Conservation (phyloP, 2,797 vertebrate species). For the Cheirogaleus major region DNA sequence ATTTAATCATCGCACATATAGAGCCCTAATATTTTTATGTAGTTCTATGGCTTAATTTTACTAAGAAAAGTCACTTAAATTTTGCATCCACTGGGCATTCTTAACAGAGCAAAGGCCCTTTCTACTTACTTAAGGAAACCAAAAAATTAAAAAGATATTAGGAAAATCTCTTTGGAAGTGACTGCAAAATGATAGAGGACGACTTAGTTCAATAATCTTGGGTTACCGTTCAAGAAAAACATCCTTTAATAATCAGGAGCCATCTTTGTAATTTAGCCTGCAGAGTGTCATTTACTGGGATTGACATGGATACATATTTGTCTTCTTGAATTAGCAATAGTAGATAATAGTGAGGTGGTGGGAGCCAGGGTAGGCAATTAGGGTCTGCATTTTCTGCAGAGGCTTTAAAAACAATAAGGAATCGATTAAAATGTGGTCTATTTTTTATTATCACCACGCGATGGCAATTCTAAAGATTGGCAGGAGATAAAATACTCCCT, state of each 20-base stretch:
- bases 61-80: not conserved
- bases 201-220: not conserved
- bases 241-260: not conserved
- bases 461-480: not conserved
- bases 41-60: not conserved
- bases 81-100: not conserved
- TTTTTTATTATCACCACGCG: not conserved
- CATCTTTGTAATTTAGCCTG: not conserved
- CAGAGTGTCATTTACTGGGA: not conserved
- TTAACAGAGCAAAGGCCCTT: not conserved
- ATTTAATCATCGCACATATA: not conserved
- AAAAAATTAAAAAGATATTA: not conserved
- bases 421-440: not conserved
- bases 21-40: not conserved
- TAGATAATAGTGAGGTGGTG: not conserved
- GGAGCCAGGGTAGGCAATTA: too few species aligned
- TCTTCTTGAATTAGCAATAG: not conserved
- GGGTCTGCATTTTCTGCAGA: not conserved
- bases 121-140: not conserved
- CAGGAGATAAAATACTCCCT: not conserved
- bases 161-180: not conserved
- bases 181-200: not conserved
- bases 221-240: not conserved
- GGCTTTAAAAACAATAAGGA: not conserved
- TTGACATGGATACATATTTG: not conserved